Evolutionary conservation across 1,140 invertebrate genomes (phyloP).

Genomic region (Hormaphis cornu): DNA sequence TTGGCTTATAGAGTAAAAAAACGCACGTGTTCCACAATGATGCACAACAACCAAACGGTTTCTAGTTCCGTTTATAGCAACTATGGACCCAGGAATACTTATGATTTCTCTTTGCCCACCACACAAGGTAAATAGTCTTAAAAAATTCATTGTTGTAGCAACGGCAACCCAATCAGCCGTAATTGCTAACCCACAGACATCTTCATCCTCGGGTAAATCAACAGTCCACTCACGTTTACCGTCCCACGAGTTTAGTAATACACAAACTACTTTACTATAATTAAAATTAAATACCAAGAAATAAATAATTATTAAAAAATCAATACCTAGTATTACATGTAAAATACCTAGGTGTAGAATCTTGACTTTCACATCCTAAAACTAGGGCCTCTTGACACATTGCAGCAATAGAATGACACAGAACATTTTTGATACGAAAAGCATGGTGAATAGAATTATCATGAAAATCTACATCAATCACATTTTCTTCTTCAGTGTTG

Average conservation of each 20-base stretch:
- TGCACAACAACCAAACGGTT: slow-evolving; percentile 67
- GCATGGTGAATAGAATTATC: slow-evolving; percentile 81
- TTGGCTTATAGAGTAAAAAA: not conserved
- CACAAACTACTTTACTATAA: slow-evolving; percentile 59
- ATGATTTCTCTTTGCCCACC: slow-evolving; percentile 77
- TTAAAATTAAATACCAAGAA: not conserved
- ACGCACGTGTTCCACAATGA: slow-evolving; percentile 54
- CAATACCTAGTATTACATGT: not conserved
- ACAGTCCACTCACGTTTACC: slow-evolving; percentile 81
- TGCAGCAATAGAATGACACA: slow-evolving; percentile 71
- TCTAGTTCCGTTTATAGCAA: slow-evolving; percentile 58
- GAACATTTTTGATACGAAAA: slow-evolving; percentile 76
- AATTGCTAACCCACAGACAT: slow-evolving; percentile 58
- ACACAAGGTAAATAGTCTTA: slow-evolving; percentile 73
- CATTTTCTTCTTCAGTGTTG: slow-evolving; percentile 58
- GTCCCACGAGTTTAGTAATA: slow-evolving; percentile 63
- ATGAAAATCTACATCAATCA: slow-evolving; percentile 92
- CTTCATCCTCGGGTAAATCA: slow-evolving; percentile 65
- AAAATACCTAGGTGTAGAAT: slow-evolving; percentile 47
- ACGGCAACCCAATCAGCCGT: slow-evolving; percentile 67
- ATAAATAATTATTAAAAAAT: not conserved
- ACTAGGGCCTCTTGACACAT: slow-evolving; percentile 68
- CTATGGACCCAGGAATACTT: slow-evolving; percentile 59
- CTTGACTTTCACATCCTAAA: slow-evolving; percentile 59
- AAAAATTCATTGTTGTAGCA: slow-evolving; percentile 59